Percentiles rank a stretch among this genome's conserved stretches.
These are phyloP conservation scores for Panopea generosa DNA, from an alignment of 2,888 invertebrate species.

Conservation along the genomic window DNA sequence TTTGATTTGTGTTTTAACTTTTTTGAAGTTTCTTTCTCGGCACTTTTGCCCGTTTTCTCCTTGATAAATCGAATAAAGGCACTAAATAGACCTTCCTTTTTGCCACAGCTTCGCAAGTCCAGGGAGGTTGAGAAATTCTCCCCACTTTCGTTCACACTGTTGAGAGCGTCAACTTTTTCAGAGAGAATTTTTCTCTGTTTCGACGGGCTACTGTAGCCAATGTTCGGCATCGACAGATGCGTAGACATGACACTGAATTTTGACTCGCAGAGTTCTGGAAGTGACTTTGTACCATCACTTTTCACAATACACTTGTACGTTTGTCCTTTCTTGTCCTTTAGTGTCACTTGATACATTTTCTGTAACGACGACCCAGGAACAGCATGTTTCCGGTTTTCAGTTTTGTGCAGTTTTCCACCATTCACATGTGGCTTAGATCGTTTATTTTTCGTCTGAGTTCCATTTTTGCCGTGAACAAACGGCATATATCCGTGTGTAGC, in stretches of 20 bases:
- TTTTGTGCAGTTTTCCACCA: slow-evolving; percentile 68
- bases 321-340: slow-evolving; percentile 77
- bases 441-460: slow-evolving; percentile 55
- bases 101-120: slow-evolving; percentile 69
- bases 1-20: slow-evolving; percentile 34
- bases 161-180: slow-evolving; percentile 59
- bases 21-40: slow-evolving; percentile 21
- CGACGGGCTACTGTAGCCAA: slow-evolving; percentile 45
- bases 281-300: slow-evolving; percentile 77
- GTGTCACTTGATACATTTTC: slow-evolving; percentile 79
- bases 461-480: slow-evolving; percentile 77
- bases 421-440: slow-evolving; percentile 65
- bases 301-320: slow-evolving; percentile 80
- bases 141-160: slow-evolving; percentile 36
- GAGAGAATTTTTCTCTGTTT: slow-evolving; percentile 50
- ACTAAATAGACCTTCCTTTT: slow-evolving; percentile 77
- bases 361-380: slow-evolving; percentile 38
- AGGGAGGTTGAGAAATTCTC: slow-evolving; percentile 58
- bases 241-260: slow-evolving; percentile 34
- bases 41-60: slow-evolving; percentile 70
- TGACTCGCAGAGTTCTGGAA: slow-evolving; percentile 76
- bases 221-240: slow-evolving; percentile 67
- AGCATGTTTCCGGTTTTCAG: slow-evolving; percentile 47
- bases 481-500: slow-evolving; percentile 82
- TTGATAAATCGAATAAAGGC: slow-evolving; percentile 75